Percentiles rank a stretch among this genome's conserved stretches.
Evolutionary conservation across 2,797 vertebrate genomes (phyloP).

Genomic region (Lagodon rhomboides): DNA sequence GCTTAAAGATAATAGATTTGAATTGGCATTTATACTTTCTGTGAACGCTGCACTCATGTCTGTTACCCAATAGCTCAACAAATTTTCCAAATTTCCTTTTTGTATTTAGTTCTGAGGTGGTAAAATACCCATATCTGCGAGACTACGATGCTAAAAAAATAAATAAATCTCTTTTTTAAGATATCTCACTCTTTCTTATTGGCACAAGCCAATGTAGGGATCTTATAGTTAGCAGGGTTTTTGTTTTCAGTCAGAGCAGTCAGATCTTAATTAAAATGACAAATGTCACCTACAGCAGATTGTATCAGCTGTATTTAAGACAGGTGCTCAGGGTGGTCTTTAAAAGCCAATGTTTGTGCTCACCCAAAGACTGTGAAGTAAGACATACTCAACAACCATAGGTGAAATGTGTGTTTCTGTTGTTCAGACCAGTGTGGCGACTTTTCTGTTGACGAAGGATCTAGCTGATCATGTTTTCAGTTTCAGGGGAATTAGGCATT

Average conservation of each 20-base stretch:
- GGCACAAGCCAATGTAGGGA: not conserved
- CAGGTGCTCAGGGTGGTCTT: not conserved
- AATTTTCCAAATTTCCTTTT: not conserved
- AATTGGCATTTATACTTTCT: not conserved
- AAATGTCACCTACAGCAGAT: not conserved
- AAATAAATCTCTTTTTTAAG: too few species aligned
- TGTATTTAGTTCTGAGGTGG: not conserved
- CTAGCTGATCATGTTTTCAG: not conserved
- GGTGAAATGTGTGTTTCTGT: not conserved
- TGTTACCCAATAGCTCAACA: not conserved
- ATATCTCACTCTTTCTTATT: not conserved
- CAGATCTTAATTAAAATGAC: not conserved
- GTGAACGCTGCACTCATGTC: not conserved
- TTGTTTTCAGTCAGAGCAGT: not conserved
- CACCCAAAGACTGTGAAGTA: not conserved
- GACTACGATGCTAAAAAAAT: too few species aligned
- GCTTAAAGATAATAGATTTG: not conserved
- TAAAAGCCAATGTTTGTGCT: not conserved
- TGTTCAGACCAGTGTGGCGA: too few species aligned
- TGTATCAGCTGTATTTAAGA: not conserved
- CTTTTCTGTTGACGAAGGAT: not conserved
- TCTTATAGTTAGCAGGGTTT: not conserved
- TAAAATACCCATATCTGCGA: too few species aligned
- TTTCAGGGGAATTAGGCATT: too few species aligned
- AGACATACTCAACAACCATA: too few species aligned